These are phyloP conservation scores for Aurelia coerulea DNA, from an alignment of 30 jellyfish, hydroid and myxozoan species.

Conservation along the genomic window DNA sequence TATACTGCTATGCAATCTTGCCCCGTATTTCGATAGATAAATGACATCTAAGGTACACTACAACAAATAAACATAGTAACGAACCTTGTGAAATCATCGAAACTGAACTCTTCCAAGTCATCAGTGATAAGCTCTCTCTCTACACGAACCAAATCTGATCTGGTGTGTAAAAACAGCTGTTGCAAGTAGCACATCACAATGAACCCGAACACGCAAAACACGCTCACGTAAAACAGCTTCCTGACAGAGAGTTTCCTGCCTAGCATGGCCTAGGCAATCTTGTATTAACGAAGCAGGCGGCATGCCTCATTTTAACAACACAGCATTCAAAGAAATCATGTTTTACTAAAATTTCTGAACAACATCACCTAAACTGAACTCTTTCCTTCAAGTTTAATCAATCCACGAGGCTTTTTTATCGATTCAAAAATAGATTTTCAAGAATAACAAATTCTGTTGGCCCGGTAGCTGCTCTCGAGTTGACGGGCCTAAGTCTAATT, in stretches of 20 bases:
- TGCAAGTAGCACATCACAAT: conserved; percentile 46
- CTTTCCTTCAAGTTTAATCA: no score
- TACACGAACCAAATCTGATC: conserved; percentile 25
- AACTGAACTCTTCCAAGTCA: conserved; percentile 47
- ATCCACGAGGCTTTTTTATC: no score
- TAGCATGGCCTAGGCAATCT: conserved; percentile 80
- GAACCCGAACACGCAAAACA: conserved; percentile 35
- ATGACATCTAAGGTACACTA: background rate
- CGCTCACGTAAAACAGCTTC: conserved; percentile 38
- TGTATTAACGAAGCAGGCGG: background rate
- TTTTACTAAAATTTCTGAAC: background rate
- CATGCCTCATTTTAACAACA: conserved; percentile 62
- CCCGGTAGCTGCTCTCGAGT: conserved; percentile 30
- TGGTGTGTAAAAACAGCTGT: conserved; percentile 11
- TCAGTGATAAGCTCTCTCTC: conserved; percentile 49
- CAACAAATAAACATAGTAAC: background rate
- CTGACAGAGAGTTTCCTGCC: conserved; percentile 78
- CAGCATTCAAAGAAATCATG: background rate
- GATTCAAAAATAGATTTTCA: no score
- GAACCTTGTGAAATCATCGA: conserved; percentile 56
- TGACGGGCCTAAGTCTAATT: conserved; percentile 42
- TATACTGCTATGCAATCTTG: no score
- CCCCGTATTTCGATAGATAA: background rate
- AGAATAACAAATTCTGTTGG: no score
- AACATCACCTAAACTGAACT: background rate